These are phyloP conservation scores for Merodon equestris DNA, from an alignment of 2,888 invertebrate genomes.

Conservation along the genomic window DNA sequence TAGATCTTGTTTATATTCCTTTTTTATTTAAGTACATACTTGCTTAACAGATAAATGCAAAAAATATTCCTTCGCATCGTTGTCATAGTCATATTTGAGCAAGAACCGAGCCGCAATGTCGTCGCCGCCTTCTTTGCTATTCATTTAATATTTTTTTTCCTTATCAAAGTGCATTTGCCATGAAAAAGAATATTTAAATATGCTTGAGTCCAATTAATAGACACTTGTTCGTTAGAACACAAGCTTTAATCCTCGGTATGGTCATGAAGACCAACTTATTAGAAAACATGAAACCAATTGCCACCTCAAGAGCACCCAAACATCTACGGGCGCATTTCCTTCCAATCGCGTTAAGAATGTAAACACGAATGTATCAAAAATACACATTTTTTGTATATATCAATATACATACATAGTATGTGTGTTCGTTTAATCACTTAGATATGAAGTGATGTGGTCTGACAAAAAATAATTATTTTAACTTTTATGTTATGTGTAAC, in stretches of 20 bases:
- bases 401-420: too few relatives aligned
- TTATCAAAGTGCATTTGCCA: conserved; percentile 64
- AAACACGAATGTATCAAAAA: not conserved
- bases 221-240: conserved; percentile 39
- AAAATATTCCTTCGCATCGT: conserved; percentile 30
- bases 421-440: conserved; percentile 14
- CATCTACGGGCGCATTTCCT: not conserved
- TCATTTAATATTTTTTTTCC: conserved; percentile 57
- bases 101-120: not conserved
- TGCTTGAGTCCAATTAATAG: conserved; percentile 60
- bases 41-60: conserved; percentile 58
- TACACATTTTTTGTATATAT: too few relatives aligned
- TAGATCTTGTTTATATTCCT: conserved; percentile 33
- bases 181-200: conserved; percentile 63
- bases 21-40: conserved; percentile 38
- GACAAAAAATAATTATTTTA: conserved; percentile 40
- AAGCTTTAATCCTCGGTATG: too few relatives aligned
- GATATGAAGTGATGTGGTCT: not conserved
- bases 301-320: not conserved
- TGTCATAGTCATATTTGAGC: conserved; percentile 1
- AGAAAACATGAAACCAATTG: not conserved
- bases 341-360: conserved; percentile 16
- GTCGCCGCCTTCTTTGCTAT: conserved; percentile 13
- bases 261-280: conserved; percentile 14
- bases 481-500: conserved; percentile 31